These are phyloP conservation scores for Erythrolamprus reginae DNA, from an alignment of 2,113 vertebrate genomes.

Conservation along the genomic window DNA sequence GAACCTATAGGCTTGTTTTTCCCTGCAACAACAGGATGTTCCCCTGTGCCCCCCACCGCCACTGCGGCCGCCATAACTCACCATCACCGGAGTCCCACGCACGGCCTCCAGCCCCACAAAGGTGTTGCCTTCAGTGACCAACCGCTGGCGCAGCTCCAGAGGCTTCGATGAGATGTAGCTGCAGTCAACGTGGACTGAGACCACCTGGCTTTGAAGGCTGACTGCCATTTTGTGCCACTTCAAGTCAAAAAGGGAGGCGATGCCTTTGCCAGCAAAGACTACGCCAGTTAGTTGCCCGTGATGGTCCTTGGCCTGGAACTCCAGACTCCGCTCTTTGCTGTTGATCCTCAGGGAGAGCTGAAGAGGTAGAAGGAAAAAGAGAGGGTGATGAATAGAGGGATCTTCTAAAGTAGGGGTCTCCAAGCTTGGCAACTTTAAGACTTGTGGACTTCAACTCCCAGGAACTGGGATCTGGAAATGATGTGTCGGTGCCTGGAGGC, in stretches of 20 bases:
- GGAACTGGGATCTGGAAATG: no score
- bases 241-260: slow-evolving; percentile 82
- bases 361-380: neutral
- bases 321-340: slow-evolving; percentile 77
- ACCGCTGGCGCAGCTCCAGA: slow-evolving; percentile 58
- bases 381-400: neutral
- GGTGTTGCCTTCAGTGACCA: slow-evolving; percentile 73
- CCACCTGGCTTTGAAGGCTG: slow-evolving; percentile 69
- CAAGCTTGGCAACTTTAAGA: no score
- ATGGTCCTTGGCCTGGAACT: slow-evolving; percentile 69
- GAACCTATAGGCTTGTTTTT: no score
- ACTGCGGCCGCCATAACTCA: slow-evolving; percentile 50
- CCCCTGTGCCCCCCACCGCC: neutral
- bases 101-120: slow-evolving; percentile 78
- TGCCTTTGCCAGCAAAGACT: slow-evolving; percentile 74
- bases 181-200: slow-evolving; percentile 86
- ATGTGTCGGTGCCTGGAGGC: no score
- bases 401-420: neutral
- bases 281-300: slow-evolving; percentile 60
- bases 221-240: slow-evolving; percentile 88
- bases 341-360: slow-evolving; percentile 88
- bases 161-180: slow-evolving; percentile 81
- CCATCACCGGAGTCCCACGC: slow-evolving; percentile 74
- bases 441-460: no score
- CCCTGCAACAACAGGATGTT: no score